Base-by-base conservation (phyloP, 2,888 invertebrate genomes). In the Catocala nupta region DNA sequence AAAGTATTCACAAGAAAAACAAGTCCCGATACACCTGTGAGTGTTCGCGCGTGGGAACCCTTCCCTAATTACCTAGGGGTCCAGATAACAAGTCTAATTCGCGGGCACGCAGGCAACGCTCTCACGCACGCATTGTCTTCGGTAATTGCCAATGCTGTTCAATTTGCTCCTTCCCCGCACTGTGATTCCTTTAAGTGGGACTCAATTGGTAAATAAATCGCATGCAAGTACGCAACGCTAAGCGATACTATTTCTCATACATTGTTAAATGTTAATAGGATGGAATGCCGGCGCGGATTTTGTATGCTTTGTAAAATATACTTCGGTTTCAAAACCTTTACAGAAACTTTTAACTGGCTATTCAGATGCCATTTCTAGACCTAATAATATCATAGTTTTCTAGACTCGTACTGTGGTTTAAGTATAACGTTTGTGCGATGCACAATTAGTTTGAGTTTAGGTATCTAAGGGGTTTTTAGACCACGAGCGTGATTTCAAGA, bases 81-180 rank as follows among this genome's bases (percentile, higher is more conserved):
- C 89, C 87, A 86, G 88, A 88, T 90, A 93, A 93, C 92, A 88
- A 90, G 91, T 90, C 92, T 92, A 93, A 93, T 94, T 93, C 93
- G 92, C 92, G 90, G 82, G 84, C 90, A 92, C 93, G 91, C 90
- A 92, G 91, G 86, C 87, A 83, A 88, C 88, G 89, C 88, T 91
- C 93, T 93, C 93, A 92, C 93, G 93, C 93, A 93, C 92, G 92
- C 92, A 93, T 93, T 93, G 93, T 93, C 92, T 92, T 91, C 92
- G 80, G 92, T 94, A 94, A 93, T 94, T 93, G 93, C 92, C 90
- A 90, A 91, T 92, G 91, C 93, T 93, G 93, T 92, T 90, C 92
- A 92, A 92, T 93, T 93, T 92, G 91, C 90, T 90, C 90, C 90
- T 87, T 88, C 89, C 90, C 89, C 89, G 88, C 90, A 86, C 90